Evolutionary conservation across 2,797 vertebrate species (phyloP).

Genomic region (Lophotriccus pileatus): DNA sequence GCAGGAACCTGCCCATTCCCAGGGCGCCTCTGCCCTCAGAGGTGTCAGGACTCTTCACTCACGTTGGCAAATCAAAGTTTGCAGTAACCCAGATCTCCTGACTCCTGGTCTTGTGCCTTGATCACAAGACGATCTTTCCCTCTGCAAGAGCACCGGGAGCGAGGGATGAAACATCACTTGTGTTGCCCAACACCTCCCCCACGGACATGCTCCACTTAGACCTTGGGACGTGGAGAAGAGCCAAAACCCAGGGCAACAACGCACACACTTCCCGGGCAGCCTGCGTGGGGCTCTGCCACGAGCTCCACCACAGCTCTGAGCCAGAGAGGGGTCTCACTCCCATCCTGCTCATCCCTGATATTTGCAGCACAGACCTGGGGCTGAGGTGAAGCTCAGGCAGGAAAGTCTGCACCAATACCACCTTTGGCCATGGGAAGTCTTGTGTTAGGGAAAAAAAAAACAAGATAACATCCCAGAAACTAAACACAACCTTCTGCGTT

Average conservation of each 20-base stretch:
- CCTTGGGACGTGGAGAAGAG: neutral
- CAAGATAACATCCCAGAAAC: neutral
- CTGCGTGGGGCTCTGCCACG: neutral
- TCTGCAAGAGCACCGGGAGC: slow-evolving; percentile 8
- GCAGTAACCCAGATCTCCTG: slow-evolving; percentile 25
- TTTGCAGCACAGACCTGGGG: neutral
- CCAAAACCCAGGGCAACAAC: neutral
- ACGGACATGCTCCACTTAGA: neutral
- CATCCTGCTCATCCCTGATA: neutral
- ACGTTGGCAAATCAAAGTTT: neutral
- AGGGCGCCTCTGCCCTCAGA: neutral
- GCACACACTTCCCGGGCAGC: neutral
- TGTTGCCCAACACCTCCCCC: slow-evolving; percentile 53
- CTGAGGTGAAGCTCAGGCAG: neutral
- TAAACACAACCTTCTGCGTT: neutral
- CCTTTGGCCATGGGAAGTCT: neutral
- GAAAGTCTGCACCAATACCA: neutral
- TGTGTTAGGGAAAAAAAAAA: neutral
- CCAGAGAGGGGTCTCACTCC: neutral
- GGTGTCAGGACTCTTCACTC: neutral
- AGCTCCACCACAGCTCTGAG: neutral
- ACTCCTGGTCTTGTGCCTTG: slow-evolving; percentile 48
- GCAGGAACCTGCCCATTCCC: neutral
- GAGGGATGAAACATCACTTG: slow-evolving; percentile 47
- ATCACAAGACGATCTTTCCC: slow-evolving; percentile 38